phyloP scores from a whole-genome alignment of 2,888 invertebrate genomes.

The Caenorhabditis auriculariae region DNA sequence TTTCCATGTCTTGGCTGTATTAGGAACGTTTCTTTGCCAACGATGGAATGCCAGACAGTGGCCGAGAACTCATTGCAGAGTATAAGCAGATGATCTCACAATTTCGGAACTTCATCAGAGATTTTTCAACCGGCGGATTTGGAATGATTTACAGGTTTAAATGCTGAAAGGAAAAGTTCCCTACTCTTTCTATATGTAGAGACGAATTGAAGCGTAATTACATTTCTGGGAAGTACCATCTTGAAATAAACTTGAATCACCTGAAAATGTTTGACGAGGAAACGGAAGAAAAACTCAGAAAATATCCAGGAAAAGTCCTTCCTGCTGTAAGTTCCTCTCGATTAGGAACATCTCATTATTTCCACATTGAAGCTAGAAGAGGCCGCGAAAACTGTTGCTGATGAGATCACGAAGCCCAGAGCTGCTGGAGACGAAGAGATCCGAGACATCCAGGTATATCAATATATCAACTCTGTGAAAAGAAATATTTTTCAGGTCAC shows the following conservation, averaged over 20 bases:
- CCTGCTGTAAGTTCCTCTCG: slow-evolving; percentile 73
- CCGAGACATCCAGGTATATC: slow-evolving; percentile 85
- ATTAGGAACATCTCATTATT: slow-evolving; percentile 3
- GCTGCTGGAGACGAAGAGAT: slow-evolving; percentile 85
- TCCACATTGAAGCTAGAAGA: slow-evolving; percentile 77
- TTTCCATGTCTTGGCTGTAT: neutral
- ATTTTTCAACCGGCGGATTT: slow-evolving; percentile 93
- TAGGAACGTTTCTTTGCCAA: slow-evolving; percentile 54
- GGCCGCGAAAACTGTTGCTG: slow-evolving; percentile 91
- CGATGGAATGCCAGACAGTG: slow-evolving; percentile 57
- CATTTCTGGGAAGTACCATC: slow-evolving; percentile 81
- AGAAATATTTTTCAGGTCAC: slow-evolving; percentile 20
- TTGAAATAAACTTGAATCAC: slow-evolving; percentile 91
- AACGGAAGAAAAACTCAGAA: slow-evolving; percentile 82
- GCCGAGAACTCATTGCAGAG: slow-evolving; percentile 55
- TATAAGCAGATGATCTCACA: slow-evolving; percentile 75
- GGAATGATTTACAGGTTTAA: slow-evolving; percentile 88
- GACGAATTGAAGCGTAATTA: slow-evolving; percentile 90
- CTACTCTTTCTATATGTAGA: slow-evolving; percentile 69
- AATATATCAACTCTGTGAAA: neutral
- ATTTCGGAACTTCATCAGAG: slow-evolving; percentile 90
- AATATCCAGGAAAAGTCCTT: slow-evolving; percentile 87
- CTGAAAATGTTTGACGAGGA: slow-evolving; percentile 86
- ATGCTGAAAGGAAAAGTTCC: neutral
- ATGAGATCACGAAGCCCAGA: slow-evolving; percentile 90